phyloP scores from a whole-genome alignment of 2,888 invertebrate species.

The Drosophila percnosoma region DNA sequence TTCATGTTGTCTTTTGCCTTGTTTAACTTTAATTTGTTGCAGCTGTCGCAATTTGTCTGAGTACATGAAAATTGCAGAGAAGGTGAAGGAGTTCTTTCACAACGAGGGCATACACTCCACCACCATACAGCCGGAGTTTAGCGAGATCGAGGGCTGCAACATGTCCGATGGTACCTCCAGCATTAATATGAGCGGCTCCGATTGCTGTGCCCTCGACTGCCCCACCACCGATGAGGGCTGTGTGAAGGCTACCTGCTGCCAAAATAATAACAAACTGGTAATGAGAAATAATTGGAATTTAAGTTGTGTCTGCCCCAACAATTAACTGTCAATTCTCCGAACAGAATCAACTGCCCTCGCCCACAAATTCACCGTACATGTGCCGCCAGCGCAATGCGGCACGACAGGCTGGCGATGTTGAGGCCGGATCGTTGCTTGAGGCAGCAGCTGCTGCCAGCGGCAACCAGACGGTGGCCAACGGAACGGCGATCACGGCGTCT shows the following conservation, averaged over 20 bases:
- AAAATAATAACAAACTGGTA: slow-evolving; percentile 84
- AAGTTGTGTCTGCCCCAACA: fast-evolving
- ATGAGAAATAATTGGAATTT: not conserved
- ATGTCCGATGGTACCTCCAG: slow-evolving; percentile 85
- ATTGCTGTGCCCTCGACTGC: slow-evolving; percentile 93
- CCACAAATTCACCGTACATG: slow-evolving; percentile 91
- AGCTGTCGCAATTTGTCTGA: slow-evolving; percentile 97
- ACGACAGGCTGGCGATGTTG: slow-evolving; percentile 85
- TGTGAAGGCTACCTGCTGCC: slow-evolving; percentile 94
- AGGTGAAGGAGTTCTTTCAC: slow-evolving; percentile 98
- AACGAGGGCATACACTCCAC: slow-evolving; percentile 99
- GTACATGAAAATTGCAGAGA: slow-evolving; percentile 98
- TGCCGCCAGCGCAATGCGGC: slow-evolving; percentile 92
- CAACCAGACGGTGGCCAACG: slow-evolving; percentile 65
- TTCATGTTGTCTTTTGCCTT: not conserved
- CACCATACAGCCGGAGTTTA: slow-evolving; percentile 99
- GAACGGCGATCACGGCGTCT: slow-evolving; percentile 44
- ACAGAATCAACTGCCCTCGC: slow-evolving; percentile 88
- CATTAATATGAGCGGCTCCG: slow-evolving; percentile 86
- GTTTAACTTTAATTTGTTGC: slow-evolving; percentile 18
- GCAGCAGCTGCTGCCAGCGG: slow-evolving; percentile 71
- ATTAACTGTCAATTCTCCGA: slow-evolving; percentile 8
- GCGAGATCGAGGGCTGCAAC: slow-evolving; percentile 89
- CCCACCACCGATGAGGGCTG: slow-evolving; percentile 93
- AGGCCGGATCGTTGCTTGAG: slow-evolving; percentile 84